phyloP scores from a whole-genome alignment of 2,797 vertebrate genomes.

The Geranospiza caerulescens region DNA sequence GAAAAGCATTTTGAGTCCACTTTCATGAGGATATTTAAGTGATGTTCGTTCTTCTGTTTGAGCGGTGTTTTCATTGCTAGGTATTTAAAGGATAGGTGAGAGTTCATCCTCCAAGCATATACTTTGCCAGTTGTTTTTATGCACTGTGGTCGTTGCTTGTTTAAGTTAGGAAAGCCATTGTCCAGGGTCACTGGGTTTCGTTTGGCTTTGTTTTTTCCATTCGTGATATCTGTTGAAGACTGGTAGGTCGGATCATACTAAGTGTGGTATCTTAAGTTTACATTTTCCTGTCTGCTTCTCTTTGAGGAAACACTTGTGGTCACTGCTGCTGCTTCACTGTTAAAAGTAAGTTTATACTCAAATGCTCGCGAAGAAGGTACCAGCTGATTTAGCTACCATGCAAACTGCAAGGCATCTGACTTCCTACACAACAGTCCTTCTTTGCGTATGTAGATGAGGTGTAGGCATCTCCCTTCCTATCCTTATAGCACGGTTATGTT shows the following conservation, averaged over 20 bases:
- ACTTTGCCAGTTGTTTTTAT: neutral
- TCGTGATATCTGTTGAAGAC: neutral
- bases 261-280: neutral
- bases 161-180: neutral
- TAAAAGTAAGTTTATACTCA: neutral
- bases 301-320: neutral
- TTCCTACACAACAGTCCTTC: neutral
- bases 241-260: neutral
- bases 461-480: neutral
- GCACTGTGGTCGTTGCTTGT: neutral
- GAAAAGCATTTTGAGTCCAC: neutral
- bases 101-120: neutral
- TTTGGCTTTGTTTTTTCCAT: neutral
- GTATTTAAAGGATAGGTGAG: neutral
- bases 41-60: neutral
- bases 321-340: neutral
- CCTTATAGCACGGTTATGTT: neutral
- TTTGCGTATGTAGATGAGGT: neutral
- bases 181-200: neutral
- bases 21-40: slow-evolving; percentile 2
- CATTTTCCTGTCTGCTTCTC: neutral
- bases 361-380: neutral
- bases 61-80: neutral
- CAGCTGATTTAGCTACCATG: rapidly evolving
- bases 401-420: neutral